phyloP scores from a whole-genome alignment of 2,888 invertebrate species.

The Parnassius orleans region DNA sequence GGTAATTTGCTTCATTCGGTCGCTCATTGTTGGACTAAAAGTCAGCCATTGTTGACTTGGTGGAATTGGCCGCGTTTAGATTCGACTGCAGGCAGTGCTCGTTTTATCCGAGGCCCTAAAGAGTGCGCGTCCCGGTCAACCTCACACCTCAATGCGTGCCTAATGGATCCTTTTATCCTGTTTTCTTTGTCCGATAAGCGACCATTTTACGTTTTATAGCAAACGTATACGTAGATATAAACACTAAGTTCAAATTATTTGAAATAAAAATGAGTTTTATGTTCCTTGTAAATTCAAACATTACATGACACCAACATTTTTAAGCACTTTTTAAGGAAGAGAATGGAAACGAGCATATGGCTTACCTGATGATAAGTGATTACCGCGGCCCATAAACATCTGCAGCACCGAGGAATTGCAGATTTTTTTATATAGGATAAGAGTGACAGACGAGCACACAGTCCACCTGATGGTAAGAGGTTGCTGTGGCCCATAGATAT shows the following conservation, averaged over 20 bases:
- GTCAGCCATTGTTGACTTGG: slow-evolving; percentile 72
- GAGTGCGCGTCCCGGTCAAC: slow-evolving; percentile 39
- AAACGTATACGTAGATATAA: slow-evolving; percentile 9
- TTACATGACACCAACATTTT: too few species aligned
- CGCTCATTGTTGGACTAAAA: slow-evolving; percentile 77
- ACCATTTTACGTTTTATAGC: slow-evolving; percentile 22
- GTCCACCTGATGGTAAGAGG: too few species aligned
- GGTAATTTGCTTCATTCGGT: slow-evolving; percentile 73
- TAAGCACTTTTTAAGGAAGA: too few species aligned
- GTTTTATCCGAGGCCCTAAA: slow-evolving; percentile 46
- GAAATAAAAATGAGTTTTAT: too few species aligned
- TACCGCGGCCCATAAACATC: too few species aligned
- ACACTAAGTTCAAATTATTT: neutral
- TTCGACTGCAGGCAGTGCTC: slow-evolving; percentile 52
- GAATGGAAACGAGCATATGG: too few species aligned
- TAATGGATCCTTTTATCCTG: slow-evolving; percentile 54
- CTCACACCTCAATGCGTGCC: slow-evolving; percentile 54
- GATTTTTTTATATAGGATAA: too few species aligned
- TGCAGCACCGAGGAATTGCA: too few species aligned
- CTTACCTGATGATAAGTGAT: too few species aligned
- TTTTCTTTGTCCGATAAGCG: slow-evolving; percentile 35
- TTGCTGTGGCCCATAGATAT: too few species aligned
- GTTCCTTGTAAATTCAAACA: too few species aligned
- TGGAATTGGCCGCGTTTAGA: slow-evolving; percentile 78
- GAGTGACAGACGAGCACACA: too few species aligned